Evolutionary conservation across 2,888 invertebrate genomes (phyloP), one percentile per base, ranked within the genome.

Genomic region (Tetragonula carbonaria): DNA sequence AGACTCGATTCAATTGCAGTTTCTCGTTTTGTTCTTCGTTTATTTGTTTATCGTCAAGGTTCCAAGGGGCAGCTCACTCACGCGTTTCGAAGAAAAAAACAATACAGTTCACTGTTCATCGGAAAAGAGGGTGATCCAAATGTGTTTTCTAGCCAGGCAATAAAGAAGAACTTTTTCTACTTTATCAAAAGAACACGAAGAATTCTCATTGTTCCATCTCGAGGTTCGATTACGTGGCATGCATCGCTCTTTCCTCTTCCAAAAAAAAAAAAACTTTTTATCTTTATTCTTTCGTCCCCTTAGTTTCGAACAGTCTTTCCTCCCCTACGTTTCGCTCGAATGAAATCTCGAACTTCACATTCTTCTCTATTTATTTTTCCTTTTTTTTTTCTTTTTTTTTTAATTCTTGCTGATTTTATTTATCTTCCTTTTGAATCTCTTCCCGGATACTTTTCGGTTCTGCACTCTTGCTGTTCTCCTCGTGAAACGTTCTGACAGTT

Each of bases 121-220:
- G 59, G 65, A 77, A 70, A 53, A 66, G 73, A 16, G 38, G 68
- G 50, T 66, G 79, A 75, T 80, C 38, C 68, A 78, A 28, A 79
- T 82, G 68, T 88, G 80, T 86, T 55, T 78, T 85, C 76, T 78
- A 72, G 63, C 65, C 70, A 78, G 80, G 74, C 73, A 88, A 88
- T 88, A 88, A 88, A 88, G 78, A 77, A 72, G 78, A 73, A 68
- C 67, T 88, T 85, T 57, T 84, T 84, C 73, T 80, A 86, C 76
- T 88, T 88, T 80, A 75, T 75, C 55, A 65, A 59, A 59, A 53
- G 62, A 68, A 38, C 53, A 74, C 71, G 50, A 68, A 14, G 74
- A 71, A 65, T 77, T 82, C 33, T 82, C 51, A 70, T 14, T 57
- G 55, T 55, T 45, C 51, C 63, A 38, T 74, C 59, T 51, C 75